Evolutionary conservation across 2,113 vertebrate species (phyloP).

Genomic region (Psammodynastes pulverulentus): DNA sequence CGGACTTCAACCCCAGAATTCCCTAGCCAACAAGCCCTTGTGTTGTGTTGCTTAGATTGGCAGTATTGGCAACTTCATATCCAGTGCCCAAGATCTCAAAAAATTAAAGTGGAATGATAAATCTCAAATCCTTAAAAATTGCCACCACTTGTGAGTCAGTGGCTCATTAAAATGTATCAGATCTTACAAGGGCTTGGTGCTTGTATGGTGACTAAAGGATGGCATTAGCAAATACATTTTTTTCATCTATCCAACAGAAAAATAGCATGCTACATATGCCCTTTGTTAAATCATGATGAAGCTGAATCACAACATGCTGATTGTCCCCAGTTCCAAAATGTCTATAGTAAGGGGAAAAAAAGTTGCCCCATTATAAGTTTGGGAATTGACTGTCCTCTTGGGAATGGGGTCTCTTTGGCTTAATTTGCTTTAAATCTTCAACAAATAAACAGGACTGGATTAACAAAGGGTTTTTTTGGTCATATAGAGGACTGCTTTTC

Average conservation of each 20-base stretch:
- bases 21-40: background rate
- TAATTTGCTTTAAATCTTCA: background rate
- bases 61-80: background rate
- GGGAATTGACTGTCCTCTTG: background rate
- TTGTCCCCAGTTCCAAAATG: background rate
- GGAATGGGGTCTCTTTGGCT: background rate
- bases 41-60: background rate
- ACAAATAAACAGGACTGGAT: background rate
- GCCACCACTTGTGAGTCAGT: background rate
- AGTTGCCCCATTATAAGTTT: background rate
- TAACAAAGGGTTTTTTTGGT: background rate
- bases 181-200: background rate
- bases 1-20: background rate
- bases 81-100: background rate
- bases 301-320: background rate
- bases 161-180: background rate
- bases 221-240: background rate
- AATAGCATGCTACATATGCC: background rate
- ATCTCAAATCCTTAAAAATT: background rate
- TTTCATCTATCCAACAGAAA: background rate
- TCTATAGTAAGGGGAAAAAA: background rate
- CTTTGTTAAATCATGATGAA: background rate
- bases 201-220: background rate
- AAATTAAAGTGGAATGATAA: background rate
- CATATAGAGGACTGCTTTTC: background rate